Base-by-base conservation (phyloP, 2,113 vertebrate species). In the Oxyura jamaicensis region DNA sequence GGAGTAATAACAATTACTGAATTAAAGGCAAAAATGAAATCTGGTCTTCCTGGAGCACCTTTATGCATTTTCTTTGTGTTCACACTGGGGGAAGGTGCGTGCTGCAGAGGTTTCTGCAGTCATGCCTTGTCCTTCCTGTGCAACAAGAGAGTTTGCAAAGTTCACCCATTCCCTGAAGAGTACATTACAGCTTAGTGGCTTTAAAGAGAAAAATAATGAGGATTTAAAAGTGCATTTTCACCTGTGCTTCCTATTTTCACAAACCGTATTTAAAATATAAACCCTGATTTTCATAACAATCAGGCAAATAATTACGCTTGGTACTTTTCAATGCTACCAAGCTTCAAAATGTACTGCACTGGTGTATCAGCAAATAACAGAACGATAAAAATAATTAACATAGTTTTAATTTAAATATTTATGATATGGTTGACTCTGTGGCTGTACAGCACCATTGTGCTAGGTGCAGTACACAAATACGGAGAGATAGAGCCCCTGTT, bases 381-480 rank as follows among this genome's bases (percentile, higher is more conserved):
- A 90, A 95, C 13, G 88, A 97, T 94, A 94, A 96, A 95, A 96
- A 95, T 94, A 95, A 95, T 97, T 94, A 96, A 75, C 86, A 84
- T 73, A 91, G 90, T 55, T 93, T 93, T 95, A 92, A 96, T 96
- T 96, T 96, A 97, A 97, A 97, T 97, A 96, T 97, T 94, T 93
- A 94, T 96, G 88, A 93, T 93, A 94, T 16, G 33, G 88, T 95
- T 88, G 95, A 86, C 92, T 86, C 65, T 13, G 53, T 75, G 83
- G 86, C 83, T 84, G 80, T 65, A 36, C 1, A 0, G 28, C 79
- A 75, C 95, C 86, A 94, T 94, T 96, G 92, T 97, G 86, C 86
- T 76, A 67, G 83, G 91, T 73, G 66, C 81, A 73, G 88, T 94
- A 96, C 91, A 93, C 92, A 96, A 93, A 82, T 46, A 67, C 13